A percentile compares a stretch with the other conserved stretches of the same genome.
Conservation (phyloP, 1,140 invertebrate species). For the Bursaphelenchus mucronatus region DNA sequence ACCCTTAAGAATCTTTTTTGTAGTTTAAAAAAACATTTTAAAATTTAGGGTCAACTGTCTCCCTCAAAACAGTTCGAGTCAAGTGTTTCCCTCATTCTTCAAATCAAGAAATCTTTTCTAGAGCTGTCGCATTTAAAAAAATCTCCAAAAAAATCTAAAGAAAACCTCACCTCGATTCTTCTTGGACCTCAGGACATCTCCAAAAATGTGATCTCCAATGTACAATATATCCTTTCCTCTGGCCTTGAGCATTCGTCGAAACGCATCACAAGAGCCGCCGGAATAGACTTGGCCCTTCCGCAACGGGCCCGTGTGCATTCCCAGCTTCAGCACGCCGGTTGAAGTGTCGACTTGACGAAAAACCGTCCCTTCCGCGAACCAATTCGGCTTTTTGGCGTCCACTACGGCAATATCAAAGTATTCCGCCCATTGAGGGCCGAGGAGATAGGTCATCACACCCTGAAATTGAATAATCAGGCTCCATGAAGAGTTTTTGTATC, state of each 20-base stretch:
- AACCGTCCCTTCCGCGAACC: constrained; percentile 94
- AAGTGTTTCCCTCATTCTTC: too few relatives aligned
- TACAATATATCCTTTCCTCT: constrained; percentile 97
- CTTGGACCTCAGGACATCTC: constrained; percentile 35
- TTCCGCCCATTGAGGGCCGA: constrained; percentile 76
- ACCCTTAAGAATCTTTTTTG: too few relatives aligned
- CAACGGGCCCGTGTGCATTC: constrained; percentile 82
- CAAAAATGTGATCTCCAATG: constrained; percentile 68
- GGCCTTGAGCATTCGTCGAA: constrained; percentile 88
- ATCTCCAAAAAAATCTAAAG: too few relatives aligned
- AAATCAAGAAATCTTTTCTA: too few relatives aligned
- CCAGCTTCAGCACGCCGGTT: constrained; percentile 81
- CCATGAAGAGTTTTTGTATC: neutral
- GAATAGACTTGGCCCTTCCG: constrained; percentile 70
- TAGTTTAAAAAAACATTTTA: too few relatives aligned
- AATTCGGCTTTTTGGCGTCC: constrained; percentile 89
- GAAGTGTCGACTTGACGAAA: constrained; percentile 76
- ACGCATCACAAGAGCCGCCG: constrained; percentile 86
- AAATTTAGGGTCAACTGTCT: too few relatives aligned
- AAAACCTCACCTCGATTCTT: neutral
- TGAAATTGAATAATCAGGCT: constrained; percentile 40
- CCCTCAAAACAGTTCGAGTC: too few relatives aligned
- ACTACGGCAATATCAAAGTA: constrained; percentile 97
- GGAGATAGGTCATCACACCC: constrained; percentile 85
- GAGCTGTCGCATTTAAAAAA: too few relatives aligned